phyloP scores from a whole-genome alignment of 2,888 invertebrate genomes.

The Meghimatium bilineatum region DNA sequence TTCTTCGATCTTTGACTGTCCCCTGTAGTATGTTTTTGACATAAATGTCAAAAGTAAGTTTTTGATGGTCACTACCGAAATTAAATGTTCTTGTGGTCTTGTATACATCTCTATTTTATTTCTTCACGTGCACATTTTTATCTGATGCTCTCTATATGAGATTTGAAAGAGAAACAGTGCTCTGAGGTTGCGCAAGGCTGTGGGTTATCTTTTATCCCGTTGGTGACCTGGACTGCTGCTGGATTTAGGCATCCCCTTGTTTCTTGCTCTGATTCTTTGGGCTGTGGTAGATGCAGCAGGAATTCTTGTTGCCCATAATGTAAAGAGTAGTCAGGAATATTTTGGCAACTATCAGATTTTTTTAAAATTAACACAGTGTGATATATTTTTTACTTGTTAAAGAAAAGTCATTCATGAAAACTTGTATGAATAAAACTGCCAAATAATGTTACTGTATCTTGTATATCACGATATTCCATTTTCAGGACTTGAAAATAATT shows the following conservation, averaged over 20 bases:
- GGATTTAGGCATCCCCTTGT: conserved; percentile 56
- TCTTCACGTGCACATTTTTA: too few relatives aligned
- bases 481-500: too few relatives aligned
- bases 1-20: too few relatives aligned
- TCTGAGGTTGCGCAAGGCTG: conserved; percentile 51
- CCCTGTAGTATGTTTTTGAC: too few relatives aligned
- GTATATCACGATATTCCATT: not conserved
- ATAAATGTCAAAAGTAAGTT: too few relatives aligned
- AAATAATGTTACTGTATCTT: not conserved
- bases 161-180: conserved; percentile 61
- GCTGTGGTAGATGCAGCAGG: conserved; percentile 87
- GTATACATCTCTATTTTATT: too few relatives aligned
- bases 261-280: conserved; percentile 76
- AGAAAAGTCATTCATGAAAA: not conserved
- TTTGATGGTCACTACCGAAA: too few relatives aligned
- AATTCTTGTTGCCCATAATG: conserved; percentile 87
- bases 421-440: not conserved
- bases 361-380: not conserved
- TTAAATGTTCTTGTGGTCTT: too few relatives aligned
- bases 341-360: not conserved
- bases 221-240: conserved; percentile 47
- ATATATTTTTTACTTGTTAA: not conserved
- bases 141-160: too few relatives aligned
- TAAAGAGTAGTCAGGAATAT: not conserved
- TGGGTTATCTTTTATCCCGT: conserved; percentile 48